phyloP scores from a whole-genome alignment of 1,140 invertebrate genomes.

The Eupristina koningsbergeri region DNA sequence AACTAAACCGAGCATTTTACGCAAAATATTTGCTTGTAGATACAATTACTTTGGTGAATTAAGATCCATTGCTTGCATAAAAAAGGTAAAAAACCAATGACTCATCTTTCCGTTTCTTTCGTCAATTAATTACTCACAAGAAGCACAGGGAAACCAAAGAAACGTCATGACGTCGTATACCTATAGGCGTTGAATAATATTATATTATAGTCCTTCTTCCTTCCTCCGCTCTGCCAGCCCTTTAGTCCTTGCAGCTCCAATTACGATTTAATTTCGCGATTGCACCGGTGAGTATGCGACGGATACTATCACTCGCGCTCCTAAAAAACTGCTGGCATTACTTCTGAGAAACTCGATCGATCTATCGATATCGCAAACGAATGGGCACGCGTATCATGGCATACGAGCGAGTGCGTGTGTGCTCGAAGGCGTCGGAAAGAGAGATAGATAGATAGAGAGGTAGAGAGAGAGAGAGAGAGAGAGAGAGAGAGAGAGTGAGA shows the following conservation, averaged over 20 bases:
- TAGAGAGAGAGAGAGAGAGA: no score
- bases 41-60: background rate
- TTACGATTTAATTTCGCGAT: slow-evolving; percentile 47
- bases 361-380: slow-evolving; percentile 4
- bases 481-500: no score
- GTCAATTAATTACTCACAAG: background rate
- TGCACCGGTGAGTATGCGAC: slow-evolving; percentile 1
- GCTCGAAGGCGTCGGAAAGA: no score
- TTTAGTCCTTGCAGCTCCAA: background rate
- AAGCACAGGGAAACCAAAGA: slow-evolving; percentile 1
- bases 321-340: slow-evolving; percentile 6
- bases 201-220: background rate
- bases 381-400: background rate
- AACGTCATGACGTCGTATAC: background rate
- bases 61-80: background rate
- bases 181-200: background rate
- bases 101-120: background rate
- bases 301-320: background rate
- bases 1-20: no score
- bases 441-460: no score
- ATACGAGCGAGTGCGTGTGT: background rate
- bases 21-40: no score
- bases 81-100: background rate
- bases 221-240: no score
- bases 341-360: slow-evolving; percentile 39